Evolutionary conservation across 2,797 vertebrate species (phyloP).

Genomic region (Poecilia gillii): DNA sequence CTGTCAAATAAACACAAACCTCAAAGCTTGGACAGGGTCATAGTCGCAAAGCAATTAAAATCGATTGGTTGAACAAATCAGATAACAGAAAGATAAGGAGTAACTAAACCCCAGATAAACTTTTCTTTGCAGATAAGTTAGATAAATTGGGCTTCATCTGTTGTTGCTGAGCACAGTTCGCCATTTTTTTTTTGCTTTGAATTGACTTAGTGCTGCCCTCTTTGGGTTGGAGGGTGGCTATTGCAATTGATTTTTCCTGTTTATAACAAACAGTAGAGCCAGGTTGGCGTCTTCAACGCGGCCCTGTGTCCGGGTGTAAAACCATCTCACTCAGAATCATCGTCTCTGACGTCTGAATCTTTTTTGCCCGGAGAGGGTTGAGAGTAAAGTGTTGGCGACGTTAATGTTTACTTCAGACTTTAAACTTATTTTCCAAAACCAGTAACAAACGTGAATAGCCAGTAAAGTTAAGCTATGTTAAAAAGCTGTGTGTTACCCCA

Average conservation of each 20-base stretch:
- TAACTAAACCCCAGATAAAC: no score
- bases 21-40: background rate
- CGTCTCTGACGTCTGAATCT: no score
- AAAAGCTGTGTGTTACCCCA: no score
- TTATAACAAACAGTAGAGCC: background rate
- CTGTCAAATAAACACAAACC: background rate
- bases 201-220: background rate
- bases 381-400: no score
- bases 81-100: background rate
- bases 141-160: background rate
- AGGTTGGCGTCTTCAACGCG: no score
- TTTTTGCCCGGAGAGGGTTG: no score
- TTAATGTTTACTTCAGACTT: no score
- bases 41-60: background rate
- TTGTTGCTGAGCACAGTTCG: background rate
- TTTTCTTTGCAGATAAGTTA: background rate
- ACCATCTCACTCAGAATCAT: no score
- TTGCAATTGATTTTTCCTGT: background rate
- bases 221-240: background rate
- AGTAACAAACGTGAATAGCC: no score
- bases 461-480: no score
- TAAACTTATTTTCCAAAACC: no score
- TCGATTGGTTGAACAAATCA: background rate
- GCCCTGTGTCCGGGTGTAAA: no score
- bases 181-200: background rate